phyloP scores from a whole-genome alignment of 1,140 invertebrate species.

The Eriocheir sinensis region DNA sequence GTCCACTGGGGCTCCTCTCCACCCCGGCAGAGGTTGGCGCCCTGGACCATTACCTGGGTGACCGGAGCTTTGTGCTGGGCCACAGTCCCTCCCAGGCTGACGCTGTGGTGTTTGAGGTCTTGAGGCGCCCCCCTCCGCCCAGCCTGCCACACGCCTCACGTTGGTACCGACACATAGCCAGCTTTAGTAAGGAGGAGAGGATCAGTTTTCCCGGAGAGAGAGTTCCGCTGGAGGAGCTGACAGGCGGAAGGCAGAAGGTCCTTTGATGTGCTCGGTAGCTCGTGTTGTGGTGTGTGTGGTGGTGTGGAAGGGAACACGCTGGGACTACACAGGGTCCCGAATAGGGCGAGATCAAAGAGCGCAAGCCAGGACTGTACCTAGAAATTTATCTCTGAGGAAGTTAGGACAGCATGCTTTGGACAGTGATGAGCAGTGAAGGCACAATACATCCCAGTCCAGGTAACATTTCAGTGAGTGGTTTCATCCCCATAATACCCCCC shows the following conservation, averaged over 20 bases:
- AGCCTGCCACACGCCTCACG: slow-evolving; percentile 56
- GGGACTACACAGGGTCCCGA: neutral
- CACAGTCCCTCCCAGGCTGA: slow-evolving; percentile 60
- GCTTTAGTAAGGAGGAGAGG: slow-evolving; percentile 54
- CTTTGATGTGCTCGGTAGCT: neutral
- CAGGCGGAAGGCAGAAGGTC: slow-evolving; percentile 61
- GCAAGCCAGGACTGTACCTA: too few species aligned
- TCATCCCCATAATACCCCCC: too few species aligned
- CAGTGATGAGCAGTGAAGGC: too few species aligned
- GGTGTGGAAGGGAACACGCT: neutral
- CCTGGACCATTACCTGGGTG: slow-evolving; percentile 57
- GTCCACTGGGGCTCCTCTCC: slow-evolving; percentile 52
- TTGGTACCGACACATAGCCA: slow-evolving; percentile 67
- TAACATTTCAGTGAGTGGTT: too few species aligned
- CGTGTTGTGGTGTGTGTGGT: neutral
- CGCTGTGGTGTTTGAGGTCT: slow-evolving; percentile 42
- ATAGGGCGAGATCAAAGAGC: too few species aligned
- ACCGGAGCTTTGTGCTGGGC: slow-evolving; percentile 62
- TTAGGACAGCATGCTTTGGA: too few species aligned
- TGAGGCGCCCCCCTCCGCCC: slow-evolving; percentile 49
- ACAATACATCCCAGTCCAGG: too few species aligned
- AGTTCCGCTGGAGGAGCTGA: slow-evolving; percentile 48
- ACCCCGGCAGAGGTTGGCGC: slow-evolving; percentile 60
- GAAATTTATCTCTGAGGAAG: too few species aligned
- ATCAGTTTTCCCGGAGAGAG: slow-evolving; percentile 54